phyloP scores from a whole-genome alignment of 1,140 invertebrate species.

The Eriocheir sinensis region DNA sequence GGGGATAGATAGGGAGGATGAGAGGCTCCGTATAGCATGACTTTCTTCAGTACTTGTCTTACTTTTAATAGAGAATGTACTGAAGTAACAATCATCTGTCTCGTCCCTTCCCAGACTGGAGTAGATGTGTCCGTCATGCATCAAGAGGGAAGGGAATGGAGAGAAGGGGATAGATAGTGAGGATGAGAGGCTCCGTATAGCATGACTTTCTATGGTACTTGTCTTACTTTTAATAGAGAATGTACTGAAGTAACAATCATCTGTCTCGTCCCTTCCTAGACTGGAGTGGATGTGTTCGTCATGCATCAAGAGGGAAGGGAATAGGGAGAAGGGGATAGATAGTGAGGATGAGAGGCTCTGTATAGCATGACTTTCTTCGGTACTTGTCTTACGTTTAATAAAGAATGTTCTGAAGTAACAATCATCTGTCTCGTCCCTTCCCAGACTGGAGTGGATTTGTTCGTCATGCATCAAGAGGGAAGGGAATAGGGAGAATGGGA shows the following conservation, averaged over 20 bases:
- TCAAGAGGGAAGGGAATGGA: not conserved
- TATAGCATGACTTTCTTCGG: too few relatives aligned
- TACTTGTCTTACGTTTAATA: too few relatives aligned
- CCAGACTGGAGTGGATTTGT: conserved; percentile 48
- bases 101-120: conserved; percentile 19
- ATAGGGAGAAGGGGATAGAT: not conserved
- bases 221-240: too few relatives aligned
- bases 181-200: too few relatives aligned
- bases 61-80: too few relatives aligned
- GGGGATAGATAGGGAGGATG: not conserved
- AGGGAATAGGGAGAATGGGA: not conserved
- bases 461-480: conserved; percentile 35
- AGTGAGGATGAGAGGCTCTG: too few relatives aligned
- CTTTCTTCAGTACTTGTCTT: too few relatives aligned
- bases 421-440: not conserved
- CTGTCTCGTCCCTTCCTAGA: conserved; percentile 17
- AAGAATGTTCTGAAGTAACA: too few relatives aligned
- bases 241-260: too few relatives aligned
- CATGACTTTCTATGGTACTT: too few relatives aligned
- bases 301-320: not conserved
- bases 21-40: too few relatives aligned
- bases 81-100: too few relatives aligned
- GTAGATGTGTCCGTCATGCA: conserved; percentile 43
- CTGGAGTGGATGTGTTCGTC: conserved; percentile 35
- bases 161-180: not conserved